phyloP scores from a whole-genome alignment of 2,888 invertebrate species.

The Rapana venosa region DNA sequence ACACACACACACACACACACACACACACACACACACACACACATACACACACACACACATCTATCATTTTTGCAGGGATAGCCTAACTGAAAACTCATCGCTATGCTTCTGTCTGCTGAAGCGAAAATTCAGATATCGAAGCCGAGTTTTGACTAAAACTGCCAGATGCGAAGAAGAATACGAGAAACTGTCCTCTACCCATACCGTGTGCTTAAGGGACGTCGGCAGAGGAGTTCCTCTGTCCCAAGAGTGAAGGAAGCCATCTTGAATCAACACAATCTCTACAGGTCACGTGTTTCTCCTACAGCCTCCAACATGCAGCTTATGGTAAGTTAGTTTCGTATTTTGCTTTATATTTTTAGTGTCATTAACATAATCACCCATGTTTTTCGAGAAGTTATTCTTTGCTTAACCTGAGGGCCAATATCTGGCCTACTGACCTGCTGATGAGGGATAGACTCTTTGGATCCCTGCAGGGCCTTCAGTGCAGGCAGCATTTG shows the following conservation, averaged over 20 bases:
- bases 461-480: too few species aligned
- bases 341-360: not conserved
- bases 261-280: slow-evolving; percentile 30
- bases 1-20: not conserved
- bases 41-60: not conserved
- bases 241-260: not conserved
- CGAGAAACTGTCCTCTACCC: not conserved
- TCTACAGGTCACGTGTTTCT: slow-evolving; percentile 28
- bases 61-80: too few species aligned
- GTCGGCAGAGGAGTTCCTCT: not conserved
- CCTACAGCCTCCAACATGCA: slow-evolving; percentile 40
- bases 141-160: not conserved
- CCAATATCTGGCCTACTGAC: too few species aligned
- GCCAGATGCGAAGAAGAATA: not conserved
- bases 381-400: too few species aligned
- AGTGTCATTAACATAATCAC: not conserved
- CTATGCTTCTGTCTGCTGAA: not conserved
- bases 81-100: too few species aligned
- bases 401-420: too few species aligned
- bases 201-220: slow-evolving; percentile 29
- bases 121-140: not conserved
- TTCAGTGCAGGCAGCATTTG: too few species aligned
- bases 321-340: slow-evolving; percentile 17
- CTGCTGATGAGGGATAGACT: too few species aligned
- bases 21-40: not conserved